Evolutionary conservation across 1,140 invertebrate genomes (phyloP).

Genomic region (Aporrectodea caliginosa): DNA sequence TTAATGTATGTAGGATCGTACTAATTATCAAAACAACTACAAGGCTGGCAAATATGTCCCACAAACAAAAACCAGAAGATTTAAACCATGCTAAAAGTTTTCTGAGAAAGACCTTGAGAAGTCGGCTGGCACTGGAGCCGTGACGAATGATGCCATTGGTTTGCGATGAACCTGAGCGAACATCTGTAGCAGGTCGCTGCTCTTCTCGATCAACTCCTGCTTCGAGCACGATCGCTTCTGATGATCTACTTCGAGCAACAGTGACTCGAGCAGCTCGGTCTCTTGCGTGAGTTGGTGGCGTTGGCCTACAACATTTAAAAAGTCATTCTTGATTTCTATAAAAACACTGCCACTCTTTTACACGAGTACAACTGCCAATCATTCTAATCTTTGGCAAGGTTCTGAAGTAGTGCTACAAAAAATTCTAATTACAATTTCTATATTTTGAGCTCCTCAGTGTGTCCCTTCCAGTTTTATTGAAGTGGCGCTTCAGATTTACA

Average conservation of each 20-base stretch:
- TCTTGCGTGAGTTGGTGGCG: slow-evolving; percentile 76
- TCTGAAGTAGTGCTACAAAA: too few relatives aligned
- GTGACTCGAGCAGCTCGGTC: slow-evolving; percentile 77
- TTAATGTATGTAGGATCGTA: too few relatives aligned
- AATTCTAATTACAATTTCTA: too few relatives aligned
- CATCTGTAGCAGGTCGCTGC: slow-evolving; percentile 72
- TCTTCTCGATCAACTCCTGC: slow-evolving; percentile 77
- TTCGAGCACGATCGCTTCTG: slow-evolving; percentile 69
- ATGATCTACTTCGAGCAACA: slow-evolving; percentile 79
- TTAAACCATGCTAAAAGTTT: slow-evolving; percentile 89
- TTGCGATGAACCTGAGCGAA: slow-evolving; percentile 73
- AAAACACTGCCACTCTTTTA: too few relatives aligned
- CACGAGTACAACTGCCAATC: too few relatives aligned
- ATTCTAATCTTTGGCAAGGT: too few relatives aligned
- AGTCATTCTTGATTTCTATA: too few relatives aligned
- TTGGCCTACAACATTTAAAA: slow-evolving; percentile 61
- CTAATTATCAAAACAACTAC: too few relatives aligned
- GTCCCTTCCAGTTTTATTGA: too few relatives aligned
- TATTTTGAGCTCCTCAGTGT: too few relatives aligned
- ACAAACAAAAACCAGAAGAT: slow-evolving; percentile 79
- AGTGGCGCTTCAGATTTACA: too few relatives aligned
- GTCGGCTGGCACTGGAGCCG: slow-evolving; percentile 82
- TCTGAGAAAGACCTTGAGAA: slow-evolving; percentile 74
- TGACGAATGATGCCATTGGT: slow-evolving; percentile 82
- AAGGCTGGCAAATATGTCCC: slow-evolving; percentile 59